Base-by-base conservation (phyloP, 2,888 invertebrate species). In the Chrysolina haemoptera region DNA sequence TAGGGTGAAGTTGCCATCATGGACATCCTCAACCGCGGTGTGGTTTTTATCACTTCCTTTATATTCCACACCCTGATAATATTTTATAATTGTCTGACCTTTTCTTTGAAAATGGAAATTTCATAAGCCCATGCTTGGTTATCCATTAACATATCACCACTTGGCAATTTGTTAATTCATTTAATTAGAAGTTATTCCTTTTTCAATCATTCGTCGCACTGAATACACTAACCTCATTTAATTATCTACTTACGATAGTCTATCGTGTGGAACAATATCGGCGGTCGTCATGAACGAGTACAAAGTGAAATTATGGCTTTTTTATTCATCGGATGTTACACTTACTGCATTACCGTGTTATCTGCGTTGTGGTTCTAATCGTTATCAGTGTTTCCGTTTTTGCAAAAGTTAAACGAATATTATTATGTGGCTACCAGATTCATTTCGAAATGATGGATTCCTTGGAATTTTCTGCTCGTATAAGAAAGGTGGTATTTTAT, bases 371-470 rank as follows among this genome's bases (percentile, higher is more conserved):
- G 53, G 67, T 53, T 53, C 35, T 66, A 18, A 67, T 67, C 48
- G 50, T 35, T 20, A 50, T 22, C 66, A 41, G 67, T 67, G 53
- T 67, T 67, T 67, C 53, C 53, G 20, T 48, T 67, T 67, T 67
- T 20, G 40, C 18, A 18, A 50, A 55, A 67, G 67, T 48, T 40
- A 11, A 67, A 11, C 50, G 16, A 40, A 16, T 16, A 20, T 48
- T 10, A n/a, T 20, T 12, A 35, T 66, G 65, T 50, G 66, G 27
- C 50, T 65, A 14, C 11, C 22, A 10, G 50, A 66, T 16, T 50
- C n/a, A 14, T 27, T 66, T 48, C 48, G 27, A 50, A 66, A 48
- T 50, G n/a, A 50, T 48, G 22, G 62, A 22, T 41, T 63, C 43
- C 63, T 43, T 11, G 35, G 46, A 35, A 35, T 50, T 11, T 50